phyloP scores from a whole-genome alignment of 2,797 vertebrate genomes.

The Nannoperca obscura region DNA sequence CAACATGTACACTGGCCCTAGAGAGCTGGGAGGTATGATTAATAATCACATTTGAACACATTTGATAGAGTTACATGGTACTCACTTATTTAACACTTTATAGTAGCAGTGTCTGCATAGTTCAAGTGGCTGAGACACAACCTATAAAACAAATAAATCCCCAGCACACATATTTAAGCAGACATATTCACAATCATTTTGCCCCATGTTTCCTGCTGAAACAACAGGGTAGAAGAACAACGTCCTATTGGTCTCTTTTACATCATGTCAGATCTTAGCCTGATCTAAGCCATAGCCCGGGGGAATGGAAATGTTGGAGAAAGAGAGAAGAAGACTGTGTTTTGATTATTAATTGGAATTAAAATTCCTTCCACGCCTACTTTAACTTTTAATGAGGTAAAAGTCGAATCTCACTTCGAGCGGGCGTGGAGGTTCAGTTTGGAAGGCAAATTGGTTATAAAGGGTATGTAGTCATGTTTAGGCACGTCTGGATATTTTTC shows the following conservation, averaged over 20 bases:
- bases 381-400: constrained; percentile 82
- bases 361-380: constrained; percentile 75
- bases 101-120: background rate
- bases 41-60: background rate
- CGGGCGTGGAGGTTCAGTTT: constrained; percentile 41
- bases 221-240: constrained; percentile 32
- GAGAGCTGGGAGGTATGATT: background rate
- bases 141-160: constrained; percentile 25
- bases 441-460: constrained; percentile 51
- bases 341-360: constrained; percentile 82
- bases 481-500: constrained; percentile 29
- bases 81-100: background rate
- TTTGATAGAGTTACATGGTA: background rate
- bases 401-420: constrained; percentile 58
- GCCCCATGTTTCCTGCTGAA: background rate
- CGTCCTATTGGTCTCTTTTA: constrained; percentile 48
- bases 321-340: constrained; percentile 49
- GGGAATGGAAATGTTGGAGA: constrained; percentile 52
- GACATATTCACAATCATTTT: constrained; percentile 17
- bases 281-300: constrained; percentile 60
- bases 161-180: constrained; percentile 20
- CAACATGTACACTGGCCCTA: background rate
- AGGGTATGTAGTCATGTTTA: constrained; percentile 34
- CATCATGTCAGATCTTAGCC: constrained; percentile 45
- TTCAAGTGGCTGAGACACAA: constrained; percentile 14